These are phyloP conservation scores for Hycleus phaleratus DNA, from an alignment of 1,140 invertebrate genomes.

Conservation along the genomic window DNA sequence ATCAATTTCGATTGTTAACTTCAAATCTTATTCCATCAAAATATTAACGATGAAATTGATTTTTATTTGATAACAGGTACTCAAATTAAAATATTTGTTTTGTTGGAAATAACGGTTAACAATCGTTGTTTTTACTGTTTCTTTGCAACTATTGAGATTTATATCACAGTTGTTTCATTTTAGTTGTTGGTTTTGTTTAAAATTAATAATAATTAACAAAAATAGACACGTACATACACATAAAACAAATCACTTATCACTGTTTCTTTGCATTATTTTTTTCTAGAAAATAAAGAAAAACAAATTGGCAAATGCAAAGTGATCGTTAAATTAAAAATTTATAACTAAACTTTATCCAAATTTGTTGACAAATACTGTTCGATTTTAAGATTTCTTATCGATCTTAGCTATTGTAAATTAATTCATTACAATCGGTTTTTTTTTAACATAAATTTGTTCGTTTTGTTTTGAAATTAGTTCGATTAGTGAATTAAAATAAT, in stretches of 20 bases:
- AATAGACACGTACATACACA: no score
- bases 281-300: no score
- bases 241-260: no score
- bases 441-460: neutral
- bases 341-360: no score
- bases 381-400: no score
- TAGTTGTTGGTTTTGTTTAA: neutral
- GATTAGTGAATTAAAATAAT: neutral
- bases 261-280: no score
- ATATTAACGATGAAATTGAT: neutral
- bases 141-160: constrained; percentile 24
- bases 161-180: constrained; percentile 35
- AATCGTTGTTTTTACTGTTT: constrained; percentile 25
- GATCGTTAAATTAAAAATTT: no score
- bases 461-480: constrained; percentile 4
- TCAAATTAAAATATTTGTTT: constrained; percentile 6
- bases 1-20: constrained; percentile 11
- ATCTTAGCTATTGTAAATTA: no score
- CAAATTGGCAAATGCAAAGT: no score
- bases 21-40: neutral
- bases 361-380: no score
- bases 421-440: neutral
- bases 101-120: constrained; percentile 20
- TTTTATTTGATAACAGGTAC: constrained; percentile 21
- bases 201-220: no score